Evolutionary conservation across 2,888 invertebrate species (phyloP).

Genomic region (Endomychus coccineus): DNA sequence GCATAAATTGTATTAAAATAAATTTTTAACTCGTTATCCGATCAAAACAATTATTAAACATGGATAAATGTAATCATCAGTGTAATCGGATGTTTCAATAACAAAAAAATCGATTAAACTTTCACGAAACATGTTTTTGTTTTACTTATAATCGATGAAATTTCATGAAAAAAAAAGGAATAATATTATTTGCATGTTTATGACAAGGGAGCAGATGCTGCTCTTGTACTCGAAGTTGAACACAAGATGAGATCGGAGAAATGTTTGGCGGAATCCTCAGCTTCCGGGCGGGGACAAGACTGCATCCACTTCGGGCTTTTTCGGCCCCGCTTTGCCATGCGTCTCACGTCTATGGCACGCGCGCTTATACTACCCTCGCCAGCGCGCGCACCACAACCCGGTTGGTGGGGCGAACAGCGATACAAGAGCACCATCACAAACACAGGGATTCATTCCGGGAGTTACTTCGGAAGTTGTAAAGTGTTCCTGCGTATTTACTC

Average conservation of each 20-base stretch:
- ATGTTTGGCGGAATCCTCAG: constrained; percentile 14
- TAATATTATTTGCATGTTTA: too few relatives aligned
- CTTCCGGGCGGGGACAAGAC: constrained; percentile 24
- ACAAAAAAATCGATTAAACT: too few relatives aligned
- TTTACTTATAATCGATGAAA: too few relatives aligned
- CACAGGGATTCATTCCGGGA: constrained; percentile 50
- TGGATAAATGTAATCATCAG: too few relatives aligned
- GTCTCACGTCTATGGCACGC: constrained; percentile 44
- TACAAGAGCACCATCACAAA: constrained; percentile 38
- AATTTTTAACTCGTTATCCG: too few relatives aligned
- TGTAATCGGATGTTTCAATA: too few relatives aligned
- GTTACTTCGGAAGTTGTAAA: constrained; percentile 44
- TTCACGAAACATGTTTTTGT: too few relatives aligned
- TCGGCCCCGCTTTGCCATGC: constrained; percentile 36
- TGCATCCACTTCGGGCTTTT: constrained; percentile 13
- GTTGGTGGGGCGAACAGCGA: constrained; percentile 28
- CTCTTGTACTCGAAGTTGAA: too few relatives aligned
- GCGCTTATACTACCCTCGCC: constrained; percentile 37
- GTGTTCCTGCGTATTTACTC: constrained; percentile 13
- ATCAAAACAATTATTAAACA: too few relatives aligned
- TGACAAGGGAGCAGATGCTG: too few relatives aligned
- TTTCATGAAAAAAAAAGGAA: too few relatives aligned
- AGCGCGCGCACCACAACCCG: constrained; percentile 33
- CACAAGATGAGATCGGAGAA: constrained; percentile 8
- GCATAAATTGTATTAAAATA: too few relatives aligned